Evolutionary conservation across 2,888 invertebrate species (phyloP), one percentile per base, ranked within the genome.

Genomic region (Chymomyza procnemis): DNA sequence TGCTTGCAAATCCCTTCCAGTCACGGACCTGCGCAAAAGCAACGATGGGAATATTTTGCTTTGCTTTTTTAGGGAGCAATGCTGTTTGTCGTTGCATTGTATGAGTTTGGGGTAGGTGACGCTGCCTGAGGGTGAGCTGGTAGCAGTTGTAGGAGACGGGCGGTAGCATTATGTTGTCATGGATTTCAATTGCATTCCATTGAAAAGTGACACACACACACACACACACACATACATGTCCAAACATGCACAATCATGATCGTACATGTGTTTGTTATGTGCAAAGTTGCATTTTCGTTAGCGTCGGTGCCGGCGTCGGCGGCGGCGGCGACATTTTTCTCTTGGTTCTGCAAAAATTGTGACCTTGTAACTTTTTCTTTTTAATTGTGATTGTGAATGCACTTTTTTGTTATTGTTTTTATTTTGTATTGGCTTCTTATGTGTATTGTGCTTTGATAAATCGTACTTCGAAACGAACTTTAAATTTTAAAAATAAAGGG

Each of bases 181-280:
- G 77, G 85, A 78, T 73, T 81, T 83, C 81, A 72, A 81, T 85
- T 83, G 83, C 83, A 83, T 85, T 83, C 81, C 79, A 75, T 69
- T 74, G 74, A 83, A 84, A 67, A 66, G 61, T 48, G 26, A 61
- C 58, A 65, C 30, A 52, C 55, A 56, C 22, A 60, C 41, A 67
- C 54, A 67, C 26, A 67, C 26, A 54, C 18, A 63, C 61, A 64
- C 26, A 52, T 48, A 56, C 22, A 60, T 34, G 66, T 50, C 66
- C 30, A 67, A 22, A 54, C 19, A 63, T 60, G 21, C 68, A 50
- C 21, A 50, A 50, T 50, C 50, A 16, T 18, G 50, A 14, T 18
- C 8, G 22, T 61, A 57, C 71, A 73, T 74, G 76, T 76, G 76
- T 66, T 81, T 84, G 66, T 70, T 78, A 80, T 83, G 76, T 83